Conservation (phyloP, 1,140 invertebrate species). For the Zaprionus camerounensis region DNA sequence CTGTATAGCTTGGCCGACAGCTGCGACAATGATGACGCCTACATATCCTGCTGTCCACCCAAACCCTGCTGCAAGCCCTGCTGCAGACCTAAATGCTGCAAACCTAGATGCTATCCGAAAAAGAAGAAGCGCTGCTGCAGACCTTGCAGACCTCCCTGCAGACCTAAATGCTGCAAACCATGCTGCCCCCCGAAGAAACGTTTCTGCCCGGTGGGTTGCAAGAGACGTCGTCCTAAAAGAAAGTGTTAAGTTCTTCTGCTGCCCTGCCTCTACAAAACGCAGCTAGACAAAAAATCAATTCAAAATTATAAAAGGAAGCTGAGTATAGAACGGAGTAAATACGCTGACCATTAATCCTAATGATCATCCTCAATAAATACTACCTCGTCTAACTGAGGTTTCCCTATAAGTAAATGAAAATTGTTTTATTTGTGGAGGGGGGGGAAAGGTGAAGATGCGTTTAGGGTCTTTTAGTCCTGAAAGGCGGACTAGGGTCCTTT, state of each 20-base stretch:
- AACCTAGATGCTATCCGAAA: no score
- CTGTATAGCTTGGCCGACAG: neutral
- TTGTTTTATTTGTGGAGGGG: neutral
- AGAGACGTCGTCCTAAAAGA: neutral
- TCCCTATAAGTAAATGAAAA: no score
- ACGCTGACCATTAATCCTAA: neutral
- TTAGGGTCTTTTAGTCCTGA: no score
- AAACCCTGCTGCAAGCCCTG: no score
- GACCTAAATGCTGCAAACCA: neutral
- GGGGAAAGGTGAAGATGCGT: no score
- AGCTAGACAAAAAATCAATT: neutral
- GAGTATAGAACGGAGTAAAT: neutral
- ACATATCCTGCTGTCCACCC: neutral
- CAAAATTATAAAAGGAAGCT: neutral
- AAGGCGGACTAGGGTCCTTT: no score
- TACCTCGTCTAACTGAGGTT: neutral
- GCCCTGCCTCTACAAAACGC: no score
- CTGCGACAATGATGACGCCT: neutral
- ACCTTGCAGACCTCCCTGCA: neutral
- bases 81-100: neutral
- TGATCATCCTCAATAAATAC: neutral
- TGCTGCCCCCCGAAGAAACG: neutral
- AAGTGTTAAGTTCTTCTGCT: neutral
- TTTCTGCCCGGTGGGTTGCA: neutral
- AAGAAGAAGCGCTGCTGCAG: neutral